Conservation (phyloP, 2,888 invertebrate genomes). For the Patella ulyssiponensis region DNA sequence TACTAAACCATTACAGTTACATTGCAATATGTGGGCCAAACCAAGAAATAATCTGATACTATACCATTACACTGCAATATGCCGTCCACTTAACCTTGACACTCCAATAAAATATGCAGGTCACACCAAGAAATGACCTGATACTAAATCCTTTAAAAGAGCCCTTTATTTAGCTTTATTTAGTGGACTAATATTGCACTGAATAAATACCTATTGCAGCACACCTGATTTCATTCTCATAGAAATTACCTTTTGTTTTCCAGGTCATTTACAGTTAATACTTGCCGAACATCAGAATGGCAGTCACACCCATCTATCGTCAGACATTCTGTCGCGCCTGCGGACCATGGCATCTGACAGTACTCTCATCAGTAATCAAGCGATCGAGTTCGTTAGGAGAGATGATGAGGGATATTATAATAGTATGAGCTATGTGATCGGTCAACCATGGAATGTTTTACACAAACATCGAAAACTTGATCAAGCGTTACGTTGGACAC, state of each 20-base stretch:
- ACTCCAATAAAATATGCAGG: not conserved
- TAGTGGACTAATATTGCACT: no score
- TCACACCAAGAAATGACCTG: not conserved
- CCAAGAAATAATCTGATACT: no score
- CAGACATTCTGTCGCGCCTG: slow-evolving; percentile 38
- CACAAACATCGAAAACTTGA: slow-evolving; percentile 41
- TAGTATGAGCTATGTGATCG: slow-evolving; percentile 41
- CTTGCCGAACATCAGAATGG: slow-evolving; percentile 40
- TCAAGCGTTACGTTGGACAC: slow-evolving; percentile 41
- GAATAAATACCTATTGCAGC: no score
- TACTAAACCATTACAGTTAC: no score
- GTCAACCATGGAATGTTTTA: slow-evolving; percentile 46
- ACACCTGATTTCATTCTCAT: not conserved
- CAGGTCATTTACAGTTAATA: slow-evolving; percentile 49
- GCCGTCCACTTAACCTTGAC: no score
- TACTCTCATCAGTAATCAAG: slow-evolving; percentile 38
- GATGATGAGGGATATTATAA: slow-evolving; percentile 56
- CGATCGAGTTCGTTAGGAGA: slow-evolving; percentile 48
- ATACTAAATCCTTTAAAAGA: not conserved
- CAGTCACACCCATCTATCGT: slow-evolving; percentile 38
- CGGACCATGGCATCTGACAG: slow-evolving; percentile 40
- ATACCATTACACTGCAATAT: no score
- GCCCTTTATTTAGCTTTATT: no score
- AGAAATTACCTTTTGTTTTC: not conserved
- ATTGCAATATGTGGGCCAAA: no score